phyloP scores from a whole-genome alignment of 2,797 vertebrate genomes.

The Channa striata region DNA sequence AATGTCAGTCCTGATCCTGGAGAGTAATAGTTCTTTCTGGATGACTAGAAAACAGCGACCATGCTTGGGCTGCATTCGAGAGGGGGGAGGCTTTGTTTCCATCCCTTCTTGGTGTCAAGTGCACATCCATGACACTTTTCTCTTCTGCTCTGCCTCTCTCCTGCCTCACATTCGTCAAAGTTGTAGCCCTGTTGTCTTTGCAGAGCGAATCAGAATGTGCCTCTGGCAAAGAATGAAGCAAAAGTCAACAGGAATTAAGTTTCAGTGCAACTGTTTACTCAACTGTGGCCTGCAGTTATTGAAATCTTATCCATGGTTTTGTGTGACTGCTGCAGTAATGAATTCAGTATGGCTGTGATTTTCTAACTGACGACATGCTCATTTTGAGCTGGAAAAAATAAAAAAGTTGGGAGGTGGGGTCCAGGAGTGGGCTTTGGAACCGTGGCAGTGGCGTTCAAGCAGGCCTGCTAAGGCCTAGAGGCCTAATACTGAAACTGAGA shows the following conservation, averaged over 20 bases:
- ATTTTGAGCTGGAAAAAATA: conserved; percentile 81
- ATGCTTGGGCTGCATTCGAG: conserved; percentile 52
- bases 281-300: conserved; percentile 99
- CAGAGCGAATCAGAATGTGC: conserved; percentile 94
- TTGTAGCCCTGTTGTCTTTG: conserved; percentile 96
- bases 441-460: conserved; percentile 27
- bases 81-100: conserved; percentile 53
- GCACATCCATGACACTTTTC: conserved; percentile 78
- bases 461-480: conserved; percentile 50
- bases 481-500: conserved; percentile 31
- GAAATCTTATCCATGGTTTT: conserved; percentile 99
- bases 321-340: conserved; percentile 98
- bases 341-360: conserved; percentile 97
- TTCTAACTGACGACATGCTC: conserved; percentile 91
- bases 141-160: conserved; percentile 82
- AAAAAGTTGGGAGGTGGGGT: conserved; percentile 61
- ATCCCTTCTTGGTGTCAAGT: conserved; percentile 78
- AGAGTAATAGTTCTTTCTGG: conserved; percentile 54
- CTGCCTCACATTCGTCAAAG: conserved; percentile 94
- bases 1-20: conserved; percentile 39
- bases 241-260: conserved; percentile 99
- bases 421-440: conserved; percentile 36
- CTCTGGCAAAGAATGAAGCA: conserved; percentile 96
- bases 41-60: conserved; percentile 54
- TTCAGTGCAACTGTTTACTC: conserved; percentile 99